A percentile compares a stretch with the other conserved stretches of the same genome.
Evolutionary conservation across 2,888 invertebrate species (phyloP).

Genomic region (Epinotia demarniana): DNA sequence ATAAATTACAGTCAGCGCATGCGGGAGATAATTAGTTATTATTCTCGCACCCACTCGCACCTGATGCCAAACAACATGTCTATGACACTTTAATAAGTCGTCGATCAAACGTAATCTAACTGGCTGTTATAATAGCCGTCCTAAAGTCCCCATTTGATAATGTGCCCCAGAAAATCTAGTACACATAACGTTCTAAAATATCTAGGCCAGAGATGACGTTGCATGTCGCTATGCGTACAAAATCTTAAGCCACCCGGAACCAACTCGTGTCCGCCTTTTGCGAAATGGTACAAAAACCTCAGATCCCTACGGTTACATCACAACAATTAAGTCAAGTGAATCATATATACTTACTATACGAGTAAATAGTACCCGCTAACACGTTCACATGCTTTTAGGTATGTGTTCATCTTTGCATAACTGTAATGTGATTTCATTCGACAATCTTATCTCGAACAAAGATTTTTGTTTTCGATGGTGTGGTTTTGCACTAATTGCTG

Average conservation of each 20-base stretch:
- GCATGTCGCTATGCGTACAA: slow-evolving; percentile 4
- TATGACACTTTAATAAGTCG: neutral
- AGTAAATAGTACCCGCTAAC: slow-evolving; percentile 33
- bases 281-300: slow-evolving; percentile 32
- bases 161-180: slow-evolving; percentile 6
- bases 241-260: slow-evolving; percentile 34
- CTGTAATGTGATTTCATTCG: slow-evolving; percentile 37
- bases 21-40: neutral
- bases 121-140: slow-evolving; percentile 8
- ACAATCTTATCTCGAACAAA: slow-evolving; percentile 51
- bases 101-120: slow-evolving; percentile 5
- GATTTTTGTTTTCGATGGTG: slow-evolving; percentile 7
- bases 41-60: neutral
- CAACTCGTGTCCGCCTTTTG: slow-evolving; percentile 29
- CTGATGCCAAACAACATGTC: neutral
- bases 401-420: slow-evolving; percentile 52
- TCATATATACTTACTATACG: slow-evolving; percentile 53
- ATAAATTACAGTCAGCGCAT: neutral
- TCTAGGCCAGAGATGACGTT: slow-evolving; percentile 2
- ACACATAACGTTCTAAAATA: slow-evolving; percentile 10
- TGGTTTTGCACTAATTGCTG: slow-evolving; percentile 47
- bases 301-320: slow-evolving; percentile 37
- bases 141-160: slow-evolving; percentile 23
- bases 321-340: slow-evolving; percentile 57
- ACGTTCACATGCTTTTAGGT: slow-evolving; percentile 49